These are phyloP conservation scores for Eunapius fragilis DNA, from an alignment of 37 sponge, comb jelly and placozoan genomes.

Conservation along the genomic window DNA sequence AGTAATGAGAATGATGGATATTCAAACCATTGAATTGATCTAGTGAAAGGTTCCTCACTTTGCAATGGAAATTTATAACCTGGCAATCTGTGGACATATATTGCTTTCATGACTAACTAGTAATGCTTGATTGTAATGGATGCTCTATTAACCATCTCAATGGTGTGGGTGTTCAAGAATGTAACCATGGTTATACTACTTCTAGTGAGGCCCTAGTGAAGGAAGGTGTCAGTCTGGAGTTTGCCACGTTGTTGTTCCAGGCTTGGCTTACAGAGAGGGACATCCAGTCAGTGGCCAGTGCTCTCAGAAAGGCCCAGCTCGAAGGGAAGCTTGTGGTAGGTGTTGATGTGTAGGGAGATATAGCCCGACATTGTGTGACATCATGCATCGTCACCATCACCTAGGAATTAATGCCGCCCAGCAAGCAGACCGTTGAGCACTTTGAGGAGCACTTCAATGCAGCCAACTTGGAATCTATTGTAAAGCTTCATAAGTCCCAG, in stretches of 20 bases:
- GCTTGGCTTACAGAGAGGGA: conserved; percentile 84
- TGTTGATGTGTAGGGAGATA: not conserved
- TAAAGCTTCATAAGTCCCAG: conserved; percentile 57
- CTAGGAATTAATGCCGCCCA: conserved; percentile 76
- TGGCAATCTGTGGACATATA: no score
- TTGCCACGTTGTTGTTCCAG: conserved; percentile 76
- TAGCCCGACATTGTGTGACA: not conserved
- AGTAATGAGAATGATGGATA: no score
- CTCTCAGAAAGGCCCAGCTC: conserved; percentile 63
- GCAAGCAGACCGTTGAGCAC: conserved; percentile 46
- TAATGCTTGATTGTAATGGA: no score
- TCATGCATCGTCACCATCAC: not conserved
- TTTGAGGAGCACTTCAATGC: conserved; percentile 80
- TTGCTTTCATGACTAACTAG: no score
- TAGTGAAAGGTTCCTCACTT: no score
- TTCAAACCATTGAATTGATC: no score
- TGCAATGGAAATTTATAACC: no score
- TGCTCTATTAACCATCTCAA: no score
- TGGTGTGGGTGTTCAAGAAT: no score
- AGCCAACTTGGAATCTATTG: conserved; percentile 51
- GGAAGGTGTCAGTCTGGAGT: conserved; percentile 75
- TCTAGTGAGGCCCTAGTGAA: conserved; percentile 71
- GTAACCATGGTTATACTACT: no score
- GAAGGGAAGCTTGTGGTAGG: conserved; percentile 76
- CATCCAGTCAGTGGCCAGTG: conserved; percentile 61